These are phyloP conservation scores for Rhynchonycteris naso DNA, from an alignment of 2,797 vertebrate species.

Conservation along the genomic window DNA sequence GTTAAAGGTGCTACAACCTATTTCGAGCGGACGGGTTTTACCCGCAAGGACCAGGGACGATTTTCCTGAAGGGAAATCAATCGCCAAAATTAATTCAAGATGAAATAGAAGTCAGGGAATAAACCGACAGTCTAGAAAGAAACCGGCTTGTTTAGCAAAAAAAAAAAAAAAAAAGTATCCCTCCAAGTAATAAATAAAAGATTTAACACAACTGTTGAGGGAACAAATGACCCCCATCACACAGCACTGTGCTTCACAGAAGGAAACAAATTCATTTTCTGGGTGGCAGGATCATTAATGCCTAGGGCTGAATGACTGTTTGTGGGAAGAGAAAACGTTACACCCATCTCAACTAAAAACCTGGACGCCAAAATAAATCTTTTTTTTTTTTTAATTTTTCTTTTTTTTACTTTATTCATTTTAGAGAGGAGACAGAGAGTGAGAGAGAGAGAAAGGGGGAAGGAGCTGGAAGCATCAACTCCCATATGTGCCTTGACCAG, in stretches of 20 bases:
- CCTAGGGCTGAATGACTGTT: neutral
- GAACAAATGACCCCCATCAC: no score
- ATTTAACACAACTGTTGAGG: no score
- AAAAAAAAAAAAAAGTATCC: neutral
- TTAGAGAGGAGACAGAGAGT: neutral
- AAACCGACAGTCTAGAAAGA: neutral
- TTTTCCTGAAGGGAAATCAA: neutral
- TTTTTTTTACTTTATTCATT: no score
- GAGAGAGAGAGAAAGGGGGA: no score
- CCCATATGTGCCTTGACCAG: no score
- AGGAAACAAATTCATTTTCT: no score
- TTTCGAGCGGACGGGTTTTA: neutral
- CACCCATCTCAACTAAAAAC: neutral
- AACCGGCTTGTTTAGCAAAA: neutral
- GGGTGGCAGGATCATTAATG: fast-evolving
- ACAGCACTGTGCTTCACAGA: no score
- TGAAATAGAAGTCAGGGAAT: neutral
- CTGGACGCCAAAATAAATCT: neutral
- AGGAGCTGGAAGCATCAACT: no score
- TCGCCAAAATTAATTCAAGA: neutral
- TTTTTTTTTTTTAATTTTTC: no score
- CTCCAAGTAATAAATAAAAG: neutral
- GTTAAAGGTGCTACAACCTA: neutral
- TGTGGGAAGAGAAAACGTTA: neutral
- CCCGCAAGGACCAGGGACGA: no score